Evolutionary conservation across 2,113 vertebrate species (phyloP).

Genomic region (Rhombomys opimus): DNA sequence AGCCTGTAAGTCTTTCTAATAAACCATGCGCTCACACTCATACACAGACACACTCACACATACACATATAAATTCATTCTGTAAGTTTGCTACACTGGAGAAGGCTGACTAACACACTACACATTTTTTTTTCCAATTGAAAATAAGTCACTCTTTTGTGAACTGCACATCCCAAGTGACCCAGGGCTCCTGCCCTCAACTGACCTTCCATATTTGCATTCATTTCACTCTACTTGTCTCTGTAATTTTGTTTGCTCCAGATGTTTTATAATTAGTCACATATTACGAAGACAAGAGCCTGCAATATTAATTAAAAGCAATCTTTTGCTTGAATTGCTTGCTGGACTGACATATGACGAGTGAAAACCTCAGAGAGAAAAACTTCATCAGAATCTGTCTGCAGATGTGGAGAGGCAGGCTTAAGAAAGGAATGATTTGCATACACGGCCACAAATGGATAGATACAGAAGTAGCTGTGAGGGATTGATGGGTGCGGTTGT

Average conservation of each 20-base stretch:
- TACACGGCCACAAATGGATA: neutral
- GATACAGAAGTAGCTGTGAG: neutral
- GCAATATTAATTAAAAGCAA: slow-evolving; percentile 17
- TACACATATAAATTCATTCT: too few relatives aligned
- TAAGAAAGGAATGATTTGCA: neutral
- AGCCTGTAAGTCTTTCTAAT: neutral
- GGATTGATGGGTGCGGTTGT: neutral
- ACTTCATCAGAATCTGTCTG: neutral
- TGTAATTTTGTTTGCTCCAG: slow-evolving; percentile 53
- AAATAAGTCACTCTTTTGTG: neutral
- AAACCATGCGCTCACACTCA: too few relatives aligned
- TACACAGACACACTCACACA: too few relatives aligned
- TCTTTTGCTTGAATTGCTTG: slow-evolving; percentile 1
- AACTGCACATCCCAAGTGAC: neutral
- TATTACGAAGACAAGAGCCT: neutral
- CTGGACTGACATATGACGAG: neutral
- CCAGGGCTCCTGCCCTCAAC: neutral
- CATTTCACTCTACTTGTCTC: neutral
- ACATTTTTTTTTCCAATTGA: neutral
- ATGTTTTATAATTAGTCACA: slow-evolving; percentile 58
- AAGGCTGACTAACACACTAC: neutral
- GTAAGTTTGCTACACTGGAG: neutral
- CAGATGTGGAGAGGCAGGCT: neutral
- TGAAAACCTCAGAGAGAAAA: neutral
- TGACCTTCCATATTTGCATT: neutral